A percentile compares a stretch with the other conserved stretches of the same genome.
Conservation (phyloP, 2,797 vertebrate species). For the Notoglanidium macrostoma region DNA sequence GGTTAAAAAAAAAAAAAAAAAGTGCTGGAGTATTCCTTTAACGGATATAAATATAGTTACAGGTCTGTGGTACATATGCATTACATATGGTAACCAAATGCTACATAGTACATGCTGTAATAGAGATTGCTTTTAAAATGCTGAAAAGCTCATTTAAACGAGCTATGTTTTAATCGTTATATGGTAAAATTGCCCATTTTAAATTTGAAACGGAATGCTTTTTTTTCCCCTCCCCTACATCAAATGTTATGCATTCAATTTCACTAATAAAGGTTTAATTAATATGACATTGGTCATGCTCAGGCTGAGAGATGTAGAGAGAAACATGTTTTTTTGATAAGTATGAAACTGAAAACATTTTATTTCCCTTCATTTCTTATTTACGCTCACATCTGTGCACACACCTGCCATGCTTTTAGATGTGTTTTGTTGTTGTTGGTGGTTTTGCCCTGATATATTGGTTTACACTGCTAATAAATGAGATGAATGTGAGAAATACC, state of each 20-base stretch:
- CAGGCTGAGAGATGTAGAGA: neutral
- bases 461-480: neutral
- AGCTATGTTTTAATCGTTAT: neutral
- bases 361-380: neutral
- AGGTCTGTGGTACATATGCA: neutral
- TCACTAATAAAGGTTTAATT: neutral
- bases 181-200: neutral
- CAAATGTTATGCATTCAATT: neutral
- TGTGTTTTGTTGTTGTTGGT: neutral
- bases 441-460: neutral
- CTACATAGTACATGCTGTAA: neutral
- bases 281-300: neutral
- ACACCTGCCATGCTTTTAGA: neutral
- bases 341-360: neutral
- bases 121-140: neutral
- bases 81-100: too few species aligned
- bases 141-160: neutral
- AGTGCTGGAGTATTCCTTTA: neutral
- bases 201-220: neutral
- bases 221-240: neutral
- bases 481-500: neutral
- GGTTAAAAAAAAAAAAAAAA: neutral
- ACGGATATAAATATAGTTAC: neutral
- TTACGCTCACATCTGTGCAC: neutral
- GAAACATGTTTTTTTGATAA: neutral